A percentile compares a stretch with the other conserved stretches of the same genome.
Conservation (phyloP, 2,888 invertebrate genomes). For the Pandemis cinnamomeana region DNA sequence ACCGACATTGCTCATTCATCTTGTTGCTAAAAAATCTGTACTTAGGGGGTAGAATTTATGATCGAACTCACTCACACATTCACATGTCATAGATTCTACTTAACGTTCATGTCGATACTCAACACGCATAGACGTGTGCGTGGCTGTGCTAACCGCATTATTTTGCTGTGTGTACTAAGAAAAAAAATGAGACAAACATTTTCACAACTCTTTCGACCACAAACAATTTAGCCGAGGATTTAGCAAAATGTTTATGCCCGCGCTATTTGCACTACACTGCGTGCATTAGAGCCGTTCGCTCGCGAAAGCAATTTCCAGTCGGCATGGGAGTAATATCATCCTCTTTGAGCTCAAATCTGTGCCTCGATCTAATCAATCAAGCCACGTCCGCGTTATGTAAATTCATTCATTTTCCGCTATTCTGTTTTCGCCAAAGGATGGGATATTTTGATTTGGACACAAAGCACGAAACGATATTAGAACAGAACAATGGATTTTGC, state of each 20-base stretch:
- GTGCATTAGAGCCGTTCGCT: conserved; percentile 14
- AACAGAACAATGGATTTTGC: conserved; percentile 9
- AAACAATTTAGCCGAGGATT: neutral
- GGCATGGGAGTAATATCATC: conserved; percentile 58
- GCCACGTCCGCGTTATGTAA: conserved; percentile 53
- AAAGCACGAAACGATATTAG: conserved; percentile 19
- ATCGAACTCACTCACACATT: too few relatives aligned
- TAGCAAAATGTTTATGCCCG: neutral
- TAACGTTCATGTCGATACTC: too few relatives aligned
- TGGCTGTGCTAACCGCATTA: too few relatives aligned
- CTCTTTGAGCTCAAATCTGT: conserved; percentile 56
- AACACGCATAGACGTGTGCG: too few relatives aligned
- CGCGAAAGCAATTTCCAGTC: conserved; percentile 49
- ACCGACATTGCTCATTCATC: too few relatives aligned
- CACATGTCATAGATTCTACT: too few relatives aligned
- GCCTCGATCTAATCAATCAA: conserved; percentile 60
- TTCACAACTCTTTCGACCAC: neutral
- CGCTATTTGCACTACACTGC: conserved; percentile 9
- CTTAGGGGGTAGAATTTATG: too few relatives aligned
- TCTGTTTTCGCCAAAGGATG: conserved; percentile 22
- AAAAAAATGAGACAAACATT: neutral
- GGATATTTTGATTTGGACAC: conserved; percentile 22
- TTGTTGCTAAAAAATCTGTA: too few relatives aligned
- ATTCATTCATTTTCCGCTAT: conserved; percentile 31
- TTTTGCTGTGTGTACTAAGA: too few relatives aligned